A percentile compares a stretch with the other conserved stretches of the same genome.
Conservation (phyloP, 2,888 invertebrate genomes). For the Yponomeuta sedellus region DNA sequence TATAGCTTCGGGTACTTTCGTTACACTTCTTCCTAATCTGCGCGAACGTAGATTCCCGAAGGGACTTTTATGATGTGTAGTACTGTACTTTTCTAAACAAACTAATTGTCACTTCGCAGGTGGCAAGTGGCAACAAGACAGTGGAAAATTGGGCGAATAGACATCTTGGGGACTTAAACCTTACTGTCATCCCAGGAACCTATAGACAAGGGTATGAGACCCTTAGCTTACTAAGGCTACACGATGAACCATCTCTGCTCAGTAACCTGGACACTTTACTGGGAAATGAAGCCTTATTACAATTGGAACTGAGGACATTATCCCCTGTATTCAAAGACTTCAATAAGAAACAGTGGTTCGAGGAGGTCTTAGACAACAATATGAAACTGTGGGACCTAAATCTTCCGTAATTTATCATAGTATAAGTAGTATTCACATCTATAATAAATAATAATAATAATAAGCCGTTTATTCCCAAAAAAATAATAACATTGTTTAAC, state of each 20-base stretch:
- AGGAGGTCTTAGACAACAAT: slow-evolving; percentile 92
- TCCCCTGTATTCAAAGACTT: slow-evolving; percentile 86
- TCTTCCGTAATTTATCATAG: too few relatives aligned
- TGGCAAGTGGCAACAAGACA: slow-evolving; percentile 87
- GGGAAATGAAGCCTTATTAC: slow-evolving; percentile 89
- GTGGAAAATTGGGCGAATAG: slow-evolving; percentile 86
- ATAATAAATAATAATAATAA: too few relatives aligned
- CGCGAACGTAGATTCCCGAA: too few relatives aligned
- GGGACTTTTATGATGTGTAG: too few relatives aligned
- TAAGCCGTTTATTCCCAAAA: too few relatives aligned
- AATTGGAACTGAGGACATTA: slow-evolving; percentile 87
- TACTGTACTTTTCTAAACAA: too few relatives aligned
- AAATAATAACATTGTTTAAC: too few relatives aligned
- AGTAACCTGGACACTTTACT: slow-evolving; percentile 83
- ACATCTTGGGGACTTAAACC: slow-evolving; percentile 82
- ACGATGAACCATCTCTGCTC: slow-evolving; percentile 84
- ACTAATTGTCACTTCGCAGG: slow-evolving; percentile 37
- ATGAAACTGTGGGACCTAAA: slow-evolving; percentile 94
- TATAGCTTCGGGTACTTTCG: too few relatives aligned
- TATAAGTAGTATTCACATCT: too few relatives aligned
- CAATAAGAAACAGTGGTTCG: slow-evolving; percentile 87
- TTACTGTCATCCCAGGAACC: too few relatives aligned
- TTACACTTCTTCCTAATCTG: too few relatives aligned
- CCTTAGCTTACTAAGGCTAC: slow-evolving; percentile 87
- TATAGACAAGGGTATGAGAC: too few relatives aligned